These are phyloP conservation scores for Formicarius rufipectus DNA, from an alignment of 2,113 vertebrate genomes.

Conservation along the genomic window DNA sequence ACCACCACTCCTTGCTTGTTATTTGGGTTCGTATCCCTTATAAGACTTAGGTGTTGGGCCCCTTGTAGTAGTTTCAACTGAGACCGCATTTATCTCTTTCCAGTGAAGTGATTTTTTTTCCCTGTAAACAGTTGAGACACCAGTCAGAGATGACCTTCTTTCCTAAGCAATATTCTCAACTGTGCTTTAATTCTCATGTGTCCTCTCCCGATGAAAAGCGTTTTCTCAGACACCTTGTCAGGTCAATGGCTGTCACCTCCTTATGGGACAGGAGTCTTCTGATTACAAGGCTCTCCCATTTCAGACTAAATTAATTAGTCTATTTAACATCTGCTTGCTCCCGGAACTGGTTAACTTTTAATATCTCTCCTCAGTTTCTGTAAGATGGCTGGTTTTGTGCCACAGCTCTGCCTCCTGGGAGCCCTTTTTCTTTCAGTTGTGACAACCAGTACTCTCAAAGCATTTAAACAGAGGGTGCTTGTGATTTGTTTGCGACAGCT, in stretches of 20 bases:
- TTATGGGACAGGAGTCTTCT: background rate
- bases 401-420: background rate
- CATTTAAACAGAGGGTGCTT: background rate
- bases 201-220: background rate
- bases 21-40: background rate
- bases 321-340: conserved; percentile 23
- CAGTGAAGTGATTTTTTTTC: background rate
- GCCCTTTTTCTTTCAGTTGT: background rate
- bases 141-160: background rate
- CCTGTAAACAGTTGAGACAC: background rate
- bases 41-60: background rate
- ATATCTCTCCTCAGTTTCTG: background rate
- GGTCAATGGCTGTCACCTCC: background rate
- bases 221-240: background rate
- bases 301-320: conserved; percentile 20
- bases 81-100: background rate
- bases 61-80: background rate
- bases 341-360: conserved; percentile 3
- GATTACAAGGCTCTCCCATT: conserved; percentile 12
- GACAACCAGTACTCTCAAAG: background rate
- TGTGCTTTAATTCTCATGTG: background rate
- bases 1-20: background rate
- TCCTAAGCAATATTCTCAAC: background rate
- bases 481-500: background rate
- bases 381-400: background rate